Evolutionary conservation across 2,113 vertebrate genomes (phyloP).

Genomic region (Heloderma charlesbogerti): DNA sequence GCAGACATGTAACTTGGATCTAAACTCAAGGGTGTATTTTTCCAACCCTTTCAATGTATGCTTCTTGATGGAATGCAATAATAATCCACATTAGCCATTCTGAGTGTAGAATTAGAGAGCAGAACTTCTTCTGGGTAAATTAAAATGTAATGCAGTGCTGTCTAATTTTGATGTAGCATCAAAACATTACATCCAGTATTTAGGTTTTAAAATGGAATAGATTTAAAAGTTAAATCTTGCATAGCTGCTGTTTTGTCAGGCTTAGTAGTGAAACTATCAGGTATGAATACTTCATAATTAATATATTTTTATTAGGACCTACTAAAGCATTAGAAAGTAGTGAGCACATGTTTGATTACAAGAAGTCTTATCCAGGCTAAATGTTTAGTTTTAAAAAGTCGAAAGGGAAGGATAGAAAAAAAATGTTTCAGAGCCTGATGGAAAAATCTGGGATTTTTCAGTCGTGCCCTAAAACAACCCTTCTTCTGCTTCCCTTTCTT

Average conservation of each 20-base stretch:
- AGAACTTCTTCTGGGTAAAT: not conserved
- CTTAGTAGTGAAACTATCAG: not conserved
- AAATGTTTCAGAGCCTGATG: not conserved
- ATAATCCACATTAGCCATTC: not conserved
- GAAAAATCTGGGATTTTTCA: not conserved
- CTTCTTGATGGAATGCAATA: not conserved
- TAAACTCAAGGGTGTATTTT: not conserved
- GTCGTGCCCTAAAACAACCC: not conserved
- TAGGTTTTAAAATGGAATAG: not conserved
- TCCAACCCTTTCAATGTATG: not conserved
- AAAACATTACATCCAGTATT: not conserved
- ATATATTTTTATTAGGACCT: not conserved
- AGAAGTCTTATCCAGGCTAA: not conserved
- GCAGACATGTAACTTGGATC: not conserved
- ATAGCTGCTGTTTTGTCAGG: slow-evolving; percentile 2
- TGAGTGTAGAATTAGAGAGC: not conserved
- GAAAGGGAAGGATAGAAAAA: not conserved
- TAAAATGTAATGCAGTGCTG: not conserved
- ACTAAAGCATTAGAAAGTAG: not conserved
- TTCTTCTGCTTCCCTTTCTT: not conserved
- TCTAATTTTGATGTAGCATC: not conserved
- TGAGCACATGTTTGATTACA: not conserved
- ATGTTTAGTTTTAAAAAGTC: not conserved
- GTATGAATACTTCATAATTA: not conserved
- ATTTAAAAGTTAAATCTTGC: fast-evolving